These are phyloP conservation scores for Plagodis pulveraria DNA, from an alignment of 2,888 invertebrate species.

Conservation along the genomic window DNA sequence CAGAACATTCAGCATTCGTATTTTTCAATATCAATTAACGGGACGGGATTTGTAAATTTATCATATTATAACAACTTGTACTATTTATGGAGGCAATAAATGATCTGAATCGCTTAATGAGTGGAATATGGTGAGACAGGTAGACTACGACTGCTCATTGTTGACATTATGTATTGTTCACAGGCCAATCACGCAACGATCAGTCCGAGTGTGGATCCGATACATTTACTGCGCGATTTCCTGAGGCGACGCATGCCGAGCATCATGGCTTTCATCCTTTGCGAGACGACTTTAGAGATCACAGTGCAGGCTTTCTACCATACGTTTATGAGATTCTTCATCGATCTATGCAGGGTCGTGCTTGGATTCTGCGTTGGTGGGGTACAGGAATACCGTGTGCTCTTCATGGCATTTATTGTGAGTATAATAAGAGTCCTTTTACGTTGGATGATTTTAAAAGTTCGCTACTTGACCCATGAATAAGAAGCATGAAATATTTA, in stretches of 20 bases:
- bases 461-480: too few species aligned
- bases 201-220: slow-evolving; percentile 45
- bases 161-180: not conserved
- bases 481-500: too few species aligned
- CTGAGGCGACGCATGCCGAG: slow-evolving; percentile 57
- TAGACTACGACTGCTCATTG: too few species aligned
- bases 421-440: slow-evolving; percentile 6
- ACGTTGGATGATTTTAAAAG: too few species aligned
- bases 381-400: slow-evolving; percentile 37
- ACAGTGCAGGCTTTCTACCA: slow-evolving; percentile 52
- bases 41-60: too few species aligned
- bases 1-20: too few species aligned
- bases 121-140: too few species aligned
- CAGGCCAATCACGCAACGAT: slow-evolving; percentile 27
- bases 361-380: slow-evolving; percentile 52
- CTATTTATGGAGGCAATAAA: too few species aligned
- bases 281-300: slow-evolving; percentile 31
- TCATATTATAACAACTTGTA: too few species aligned
- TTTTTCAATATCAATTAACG: too few species aligned
- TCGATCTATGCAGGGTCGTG: slow-evolving; percentile 59
- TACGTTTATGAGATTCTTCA: slow-evolving; percentile 54
- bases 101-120: too few species aligned
- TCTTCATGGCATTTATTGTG: slow-evolving; percentile 18
- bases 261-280: slow-evolving; percentile 53
- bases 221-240: slow-evolving; percentile 49